Evolutionary conservation across 2,113 vertebrate genomes (phyloP).

Genomic region (Leuciscus idus): DNA sequence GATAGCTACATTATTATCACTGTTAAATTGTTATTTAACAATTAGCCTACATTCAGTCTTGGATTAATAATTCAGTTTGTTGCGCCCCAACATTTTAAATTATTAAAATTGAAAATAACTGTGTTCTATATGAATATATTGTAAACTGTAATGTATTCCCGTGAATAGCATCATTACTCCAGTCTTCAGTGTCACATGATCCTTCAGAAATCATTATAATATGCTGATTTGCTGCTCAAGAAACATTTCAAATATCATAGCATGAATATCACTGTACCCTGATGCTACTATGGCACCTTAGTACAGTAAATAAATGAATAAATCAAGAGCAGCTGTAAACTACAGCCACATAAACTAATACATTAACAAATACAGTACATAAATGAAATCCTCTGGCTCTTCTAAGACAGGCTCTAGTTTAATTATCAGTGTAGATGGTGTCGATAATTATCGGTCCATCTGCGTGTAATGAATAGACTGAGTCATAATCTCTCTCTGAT

Average conservation of each 20-base stretch:
- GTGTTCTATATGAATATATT: not conserved
- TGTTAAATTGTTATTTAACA: too few relatives aligned
- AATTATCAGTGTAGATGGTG: slow-evolving; percentile 84
- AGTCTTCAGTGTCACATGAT: not conserved
- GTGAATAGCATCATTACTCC: not conserved
- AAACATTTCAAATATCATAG: not conserved
- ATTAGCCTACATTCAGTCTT: too few relatives aligned
- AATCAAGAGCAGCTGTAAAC: not conserved
- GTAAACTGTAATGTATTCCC: not conserved
- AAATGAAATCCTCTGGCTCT: slow-evolving; percentile 63
- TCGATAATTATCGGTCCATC: slow-evolving; percentile 92
- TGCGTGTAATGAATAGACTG: slow-evolving; percentile 90
- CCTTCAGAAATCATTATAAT: not conserved
- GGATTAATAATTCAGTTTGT: too few relatives aligned
- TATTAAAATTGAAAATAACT: not conserved
- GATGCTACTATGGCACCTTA: not conserved
- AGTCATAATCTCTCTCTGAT: slow-evolving; percentile 90
- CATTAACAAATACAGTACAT: slow-evolving; percentile 19
- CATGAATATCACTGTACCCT: not conserved
- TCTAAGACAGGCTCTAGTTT: slow-evolving; percentile 72
- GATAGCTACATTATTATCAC: too few relatives aligned
- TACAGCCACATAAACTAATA: not conserved
- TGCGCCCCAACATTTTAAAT: too few relatives aligned
- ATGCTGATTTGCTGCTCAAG: not conserved
- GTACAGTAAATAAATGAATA: not conserved